These are phyloP conservation scores for Cassiopea andromeda DNA, from an alignment of 30 jellyfish, hydroid and myxozoan genomes.

Conservation along the genomic window DNA sequence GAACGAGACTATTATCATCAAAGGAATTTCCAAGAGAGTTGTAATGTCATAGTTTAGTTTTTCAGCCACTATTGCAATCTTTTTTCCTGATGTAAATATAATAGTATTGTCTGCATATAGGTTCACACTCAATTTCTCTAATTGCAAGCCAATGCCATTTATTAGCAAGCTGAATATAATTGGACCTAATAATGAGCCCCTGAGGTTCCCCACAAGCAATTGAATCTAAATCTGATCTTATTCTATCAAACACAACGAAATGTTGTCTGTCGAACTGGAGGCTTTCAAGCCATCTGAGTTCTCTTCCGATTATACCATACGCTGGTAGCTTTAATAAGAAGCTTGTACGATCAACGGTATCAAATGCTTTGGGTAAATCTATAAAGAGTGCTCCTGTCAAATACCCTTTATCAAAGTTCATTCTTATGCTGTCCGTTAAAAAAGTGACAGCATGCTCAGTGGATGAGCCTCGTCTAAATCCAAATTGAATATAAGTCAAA, in stretches of 20 bases:
- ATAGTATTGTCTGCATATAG: not conserved
- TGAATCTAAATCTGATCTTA: not conserved
- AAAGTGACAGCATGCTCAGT: not conserved
- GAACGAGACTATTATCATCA: slow-evolving; percentile 2
- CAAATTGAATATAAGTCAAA: not conserved
- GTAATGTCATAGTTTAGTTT: not conserved
- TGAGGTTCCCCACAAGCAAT: slow-evolving; percentile 1
- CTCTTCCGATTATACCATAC: not conserved
- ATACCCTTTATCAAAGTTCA: not conserved
- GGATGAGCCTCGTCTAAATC: not conserved
- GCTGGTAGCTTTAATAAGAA: not conserved
- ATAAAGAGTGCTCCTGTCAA: not conserved
- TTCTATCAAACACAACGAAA: not conserved
- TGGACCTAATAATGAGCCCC: slow-evolving; percentile 9
- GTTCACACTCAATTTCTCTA: not conserved
- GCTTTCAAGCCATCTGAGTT: not conserved
- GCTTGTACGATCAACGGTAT: not conserved
- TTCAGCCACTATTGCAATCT: not conserved
- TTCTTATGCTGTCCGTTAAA: not conserved
- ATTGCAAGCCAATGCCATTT: slow-evolving; percentile 8
- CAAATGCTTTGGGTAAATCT: not conserved
- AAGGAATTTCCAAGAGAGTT: not conserved
- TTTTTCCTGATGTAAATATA: not conserved
- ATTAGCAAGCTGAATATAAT: not conserved
- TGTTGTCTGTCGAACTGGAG: not conserved